phyloP scores from a whole-genome alignment of 2,888 invertebrate species.

The Diarsia dahlii region DNA sequence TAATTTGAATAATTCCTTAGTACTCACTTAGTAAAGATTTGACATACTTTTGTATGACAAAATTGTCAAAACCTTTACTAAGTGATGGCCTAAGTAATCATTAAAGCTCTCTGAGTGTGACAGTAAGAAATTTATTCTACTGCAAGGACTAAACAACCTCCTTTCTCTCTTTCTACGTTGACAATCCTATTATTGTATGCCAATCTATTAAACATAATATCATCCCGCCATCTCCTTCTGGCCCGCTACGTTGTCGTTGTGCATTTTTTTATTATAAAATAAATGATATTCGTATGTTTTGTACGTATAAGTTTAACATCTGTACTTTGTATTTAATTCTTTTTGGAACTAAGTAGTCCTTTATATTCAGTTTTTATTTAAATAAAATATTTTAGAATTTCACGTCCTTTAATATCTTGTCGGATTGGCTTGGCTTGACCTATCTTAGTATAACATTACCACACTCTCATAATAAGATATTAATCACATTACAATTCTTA shows the following conservation, averaged over 20 bases:
- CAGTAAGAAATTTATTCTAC: no score
- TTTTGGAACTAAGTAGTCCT: no score
- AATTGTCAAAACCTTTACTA: no score
- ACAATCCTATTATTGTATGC: background rate
- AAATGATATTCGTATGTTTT: background rate
- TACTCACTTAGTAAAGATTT: no score
- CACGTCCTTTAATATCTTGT: background rate
- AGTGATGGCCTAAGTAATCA: no score
- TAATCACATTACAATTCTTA: background rate
- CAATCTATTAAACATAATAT: background rate
- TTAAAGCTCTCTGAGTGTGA: no score
- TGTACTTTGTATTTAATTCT: background rate
- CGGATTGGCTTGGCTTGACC: background rate
- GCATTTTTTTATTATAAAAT: no score
- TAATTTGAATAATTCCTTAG: no score
- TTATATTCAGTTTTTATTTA: background rate
- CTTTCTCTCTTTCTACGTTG: no score
- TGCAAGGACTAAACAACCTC: no score
- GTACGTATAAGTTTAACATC: background rate
- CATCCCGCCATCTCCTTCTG: background rate
- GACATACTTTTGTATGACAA: no score
- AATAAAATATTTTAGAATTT: conserved; percentile 2
- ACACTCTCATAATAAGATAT: background rate
- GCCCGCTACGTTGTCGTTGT: background rate
- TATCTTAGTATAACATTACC: no score